phyloP scores from a whole-genome alignment of 2,888 invertebrate species.

The Clistopyga incitator region DNA sequence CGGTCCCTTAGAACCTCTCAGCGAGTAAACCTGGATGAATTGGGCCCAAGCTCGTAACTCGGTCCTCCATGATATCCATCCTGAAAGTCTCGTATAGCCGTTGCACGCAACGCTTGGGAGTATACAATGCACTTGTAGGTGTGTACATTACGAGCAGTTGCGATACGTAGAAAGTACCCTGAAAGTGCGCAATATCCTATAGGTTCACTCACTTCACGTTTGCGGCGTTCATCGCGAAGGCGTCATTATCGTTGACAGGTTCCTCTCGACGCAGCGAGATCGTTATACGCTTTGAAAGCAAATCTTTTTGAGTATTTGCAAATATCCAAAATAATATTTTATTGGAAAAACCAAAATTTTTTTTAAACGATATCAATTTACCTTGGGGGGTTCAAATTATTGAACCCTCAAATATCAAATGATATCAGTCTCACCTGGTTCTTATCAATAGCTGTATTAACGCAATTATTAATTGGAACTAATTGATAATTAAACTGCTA shows the following conservation, averaged over 20 bases:
- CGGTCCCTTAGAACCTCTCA: constrained; percentile 69
- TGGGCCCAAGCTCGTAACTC: constrained; percentile 73
- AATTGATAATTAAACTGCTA: too few relatives aligned
- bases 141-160: not conserved
- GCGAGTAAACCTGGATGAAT: constrained; percentile 72
- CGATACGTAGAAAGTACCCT: not conserved
- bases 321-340: not conserved
- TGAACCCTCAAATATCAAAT: too few relatives aligned
- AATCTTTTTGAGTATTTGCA: not conserved
- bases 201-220: not conserved
- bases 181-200: constrained; percentile 5
- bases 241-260: constrained; percentile 17
- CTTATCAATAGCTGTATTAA: too few relatives aligned
- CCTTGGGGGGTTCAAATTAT: too few relatives aligned
- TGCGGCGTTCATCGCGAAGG: constrained; percentile 20
- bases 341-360: not conserved
- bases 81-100: not conserved
- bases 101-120: constrained; percentile 2
- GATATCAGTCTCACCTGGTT: too few relatives aligned
- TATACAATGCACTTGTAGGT: not conserved
- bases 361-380: too few relatives aligned
- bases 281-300: constrained; percentile 17
- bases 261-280: constrained; percentile 7
- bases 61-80: constrained; percentile 16
- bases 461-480: too few relatives aligned